Percentiles rank a stretch among this genome's conserved stretches.
These are phyloP conservation scores for Thalassophryne amazonica DNA, from an alignment of 2,797 vertebrate genomes.

Conservation along the genomic window DNA sequence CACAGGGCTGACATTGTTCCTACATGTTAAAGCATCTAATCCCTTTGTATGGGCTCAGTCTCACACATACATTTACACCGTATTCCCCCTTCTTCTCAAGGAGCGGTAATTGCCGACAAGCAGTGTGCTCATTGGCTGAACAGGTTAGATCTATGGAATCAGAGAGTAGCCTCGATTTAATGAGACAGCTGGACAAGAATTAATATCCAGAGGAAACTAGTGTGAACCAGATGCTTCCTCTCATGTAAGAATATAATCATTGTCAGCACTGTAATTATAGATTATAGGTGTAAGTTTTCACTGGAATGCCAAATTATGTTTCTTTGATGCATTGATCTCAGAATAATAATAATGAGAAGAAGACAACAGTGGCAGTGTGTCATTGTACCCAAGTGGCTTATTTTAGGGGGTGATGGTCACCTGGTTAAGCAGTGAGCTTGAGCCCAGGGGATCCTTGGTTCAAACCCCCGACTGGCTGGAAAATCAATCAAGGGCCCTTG, in stretches of 20 bases:
- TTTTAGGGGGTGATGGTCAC: too few relatives aligned
- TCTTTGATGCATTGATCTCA: too few relatives aligned
- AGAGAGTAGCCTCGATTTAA: conserved; percentile 36
- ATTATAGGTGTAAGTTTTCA: too few relatives aligned
- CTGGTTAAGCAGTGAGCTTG: too few relatives aligned
- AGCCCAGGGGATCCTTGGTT: too few relatives aligned
- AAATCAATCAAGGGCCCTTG: too few relatives aligned
- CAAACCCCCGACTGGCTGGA: too few relatives aligned
- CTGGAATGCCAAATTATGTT: too few relatives aligned
- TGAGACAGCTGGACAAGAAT: conserved; percentile 43
- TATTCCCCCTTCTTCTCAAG: conserved; percentile 20
- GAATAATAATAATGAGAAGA: too few relatives aligned
- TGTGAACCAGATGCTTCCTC: conserved; percentile 17
- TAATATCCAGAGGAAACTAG: conserved; percentile 21
- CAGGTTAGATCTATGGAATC: conserved; percentile 56
- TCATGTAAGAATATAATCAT: neutral
- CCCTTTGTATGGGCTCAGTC: conserved; percentile 40
- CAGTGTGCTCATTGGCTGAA: conserved; percentile 43
- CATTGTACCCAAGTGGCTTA: too few relatives aligned
- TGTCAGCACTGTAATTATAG: too few relatives aligned
- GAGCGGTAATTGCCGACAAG: conserved; percentile 63
- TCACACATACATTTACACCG: conserved; percentile 5
- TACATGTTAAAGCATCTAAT: conserved; percentile 69
- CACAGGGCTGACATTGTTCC: conserved; percentile 75
- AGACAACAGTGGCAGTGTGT: too few relatives aligned